Percentiles rank a stretch among this genome's conserved stretches.
Conservation (phyloP, 2,113 vertebrate species). For the Trematomus loennbergii region DNA sequence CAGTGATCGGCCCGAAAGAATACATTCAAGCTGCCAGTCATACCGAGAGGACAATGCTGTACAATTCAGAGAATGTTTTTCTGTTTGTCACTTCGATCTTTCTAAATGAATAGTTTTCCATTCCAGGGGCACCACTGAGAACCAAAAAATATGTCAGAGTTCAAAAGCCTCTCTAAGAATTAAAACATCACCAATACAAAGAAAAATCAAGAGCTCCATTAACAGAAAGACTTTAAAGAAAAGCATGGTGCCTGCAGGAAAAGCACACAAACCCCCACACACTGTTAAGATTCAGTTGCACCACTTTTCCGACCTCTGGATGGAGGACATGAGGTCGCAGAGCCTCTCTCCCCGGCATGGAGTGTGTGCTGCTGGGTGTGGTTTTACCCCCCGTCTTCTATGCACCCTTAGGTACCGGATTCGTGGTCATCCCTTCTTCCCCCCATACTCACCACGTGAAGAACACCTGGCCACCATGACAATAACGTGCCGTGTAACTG, state of each 20-base stretch:
- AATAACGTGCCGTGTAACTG: constrained; percentile 12
- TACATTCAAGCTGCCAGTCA: constrained; percentile 63
- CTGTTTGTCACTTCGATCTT: constrained; percentile 52
- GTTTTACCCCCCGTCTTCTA: constrained; percentile 36
- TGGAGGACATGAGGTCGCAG: constrained; percentile 26
- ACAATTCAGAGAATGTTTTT: constrained; percentile 73
- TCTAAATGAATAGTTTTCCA: constrained; percentile 78
- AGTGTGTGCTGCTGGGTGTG: constrained; percentile 40
- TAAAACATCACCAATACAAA: constrained; percentile 45
- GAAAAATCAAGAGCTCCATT: constrained; percentile 44
- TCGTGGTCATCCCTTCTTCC: constrained; percentile 48
- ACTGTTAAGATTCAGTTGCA: constrained; percentile 60
- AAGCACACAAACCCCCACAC: constrained; percentile 49
- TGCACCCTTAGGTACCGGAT: constrained; percentile 17
- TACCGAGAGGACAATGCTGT: constrained; percentile 63
- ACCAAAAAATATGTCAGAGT: constrained; percentile 48
- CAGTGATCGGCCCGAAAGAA: neutral
- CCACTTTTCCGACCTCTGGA: constrained; percentile 67
- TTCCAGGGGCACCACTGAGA: constrained; percentile 30
- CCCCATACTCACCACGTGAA: neutral
- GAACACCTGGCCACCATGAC: constrained; percentile 32
- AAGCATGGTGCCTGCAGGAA: constrained; percentile 3
- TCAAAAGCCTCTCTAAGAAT: constrained; percentile 82
- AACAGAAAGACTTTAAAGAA: constrained; percentile 16
- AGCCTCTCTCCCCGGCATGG: neutral